A percentile compares a stretch with the other conserved stretches of the same genome.
These are phyloP conservation scores for Falco naumanni DNA, from an alignment of 2,797 vertebrate genomes.

Conservation along the genomic window DNA sequence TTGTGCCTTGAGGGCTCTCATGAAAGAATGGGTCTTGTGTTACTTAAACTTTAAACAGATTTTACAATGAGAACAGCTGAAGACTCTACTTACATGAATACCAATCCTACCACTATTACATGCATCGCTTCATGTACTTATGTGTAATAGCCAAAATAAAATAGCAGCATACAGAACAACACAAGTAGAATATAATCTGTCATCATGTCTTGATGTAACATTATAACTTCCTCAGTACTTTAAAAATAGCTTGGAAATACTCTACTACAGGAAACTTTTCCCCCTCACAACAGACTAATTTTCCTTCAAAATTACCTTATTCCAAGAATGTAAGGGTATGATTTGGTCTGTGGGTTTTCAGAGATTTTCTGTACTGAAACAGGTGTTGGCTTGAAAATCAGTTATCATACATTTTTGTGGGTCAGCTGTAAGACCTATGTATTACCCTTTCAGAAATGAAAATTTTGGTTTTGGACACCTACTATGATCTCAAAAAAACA, in stretches of 20 bases:
- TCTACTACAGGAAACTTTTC: background rate
- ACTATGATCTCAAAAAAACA: background rate
- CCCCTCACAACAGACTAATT: background rate
- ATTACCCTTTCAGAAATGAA: background rate
- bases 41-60: background rate
- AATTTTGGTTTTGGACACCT: background rate
- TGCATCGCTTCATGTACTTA: background rate
- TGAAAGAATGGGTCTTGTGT: slow-evolving; percentile 22
- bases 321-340: background rate
- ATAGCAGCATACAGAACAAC: background rate
- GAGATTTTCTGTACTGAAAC: background rate
- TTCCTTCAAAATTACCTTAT: background rate
- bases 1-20: slow-evolving; percentile 26
- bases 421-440: background rate
- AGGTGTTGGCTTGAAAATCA: background rate
- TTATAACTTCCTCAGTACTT: background rate
- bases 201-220: background rate
- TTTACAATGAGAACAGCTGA: background rate
- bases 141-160: background rate
- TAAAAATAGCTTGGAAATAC: background rate
- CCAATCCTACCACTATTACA: background rate
- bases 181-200: background rate
- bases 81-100: background rate
- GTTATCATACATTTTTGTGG: background rate
- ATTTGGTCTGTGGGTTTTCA: background rate